These are phyloP conservation scores for Emmelina monodactyla DNA, from an alignment of 2,888 invertebrate species.

Conservation along the genomic window DNA sequence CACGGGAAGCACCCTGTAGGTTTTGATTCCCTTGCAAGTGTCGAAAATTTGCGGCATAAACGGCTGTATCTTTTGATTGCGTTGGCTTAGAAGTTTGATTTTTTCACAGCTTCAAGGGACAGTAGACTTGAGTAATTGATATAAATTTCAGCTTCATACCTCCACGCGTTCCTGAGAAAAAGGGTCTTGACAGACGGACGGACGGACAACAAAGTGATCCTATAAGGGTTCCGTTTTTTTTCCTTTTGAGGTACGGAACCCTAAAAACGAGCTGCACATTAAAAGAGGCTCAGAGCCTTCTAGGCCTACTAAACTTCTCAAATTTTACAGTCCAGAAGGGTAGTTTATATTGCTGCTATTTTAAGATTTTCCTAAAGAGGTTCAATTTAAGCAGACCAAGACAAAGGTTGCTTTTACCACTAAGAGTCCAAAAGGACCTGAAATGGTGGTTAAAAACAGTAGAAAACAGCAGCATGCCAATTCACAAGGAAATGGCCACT, in stretches of 20 bases:
- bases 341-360: conserved; percentile 2
- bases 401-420: neutral
- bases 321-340: conserved; percentile 1
- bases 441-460: neutral
- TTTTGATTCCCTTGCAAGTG: too few species aligned
- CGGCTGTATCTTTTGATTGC: too few species aligned
- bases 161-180: too few species aligned
- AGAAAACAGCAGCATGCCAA: neutral
- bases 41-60: too few species aligned
- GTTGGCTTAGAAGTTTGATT: too few species aligned
- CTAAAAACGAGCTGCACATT: neutral
- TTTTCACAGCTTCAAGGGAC: too few species aligned
- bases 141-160: too few species aligned
- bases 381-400: neutral
- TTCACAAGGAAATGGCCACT: neutral
- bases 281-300: neutral
- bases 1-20: too few species aligned
- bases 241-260: neutral
- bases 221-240: too few species aligned
- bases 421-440: neutral
- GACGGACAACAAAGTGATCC: too few species aligned
- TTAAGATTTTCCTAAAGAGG: neutral
- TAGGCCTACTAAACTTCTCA: neutral
- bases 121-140: too few species aligned
- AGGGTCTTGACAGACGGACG: too few species aligned